These are phyloP conservation scores for Proctacanthus coquilletti DNA, from an alignment of 1,140 invertebrate genomes.

Conservation along the genomic window DNA sequence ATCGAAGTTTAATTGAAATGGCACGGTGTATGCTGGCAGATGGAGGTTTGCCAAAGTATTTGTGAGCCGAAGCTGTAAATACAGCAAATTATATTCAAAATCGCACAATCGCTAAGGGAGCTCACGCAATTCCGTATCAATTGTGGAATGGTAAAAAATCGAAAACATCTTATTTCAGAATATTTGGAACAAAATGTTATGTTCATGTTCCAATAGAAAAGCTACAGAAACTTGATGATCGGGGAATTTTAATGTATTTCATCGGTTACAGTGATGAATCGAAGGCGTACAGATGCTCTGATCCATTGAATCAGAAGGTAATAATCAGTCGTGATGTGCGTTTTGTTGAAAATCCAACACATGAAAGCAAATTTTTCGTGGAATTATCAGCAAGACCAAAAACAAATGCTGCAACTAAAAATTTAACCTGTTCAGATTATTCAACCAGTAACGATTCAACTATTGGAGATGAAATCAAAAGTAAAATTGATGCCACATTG, in stretches of 20 bases:
- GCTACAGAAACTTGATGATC: conserved; percentile 18
- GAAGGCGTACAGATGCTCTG: conserved; percentile 18
- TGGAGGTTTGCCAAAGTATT: conserved; percentile 13
- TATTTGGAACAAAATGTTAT: conserved; percentile 24
- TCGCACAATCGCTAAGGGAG: conserved; percentile 5
- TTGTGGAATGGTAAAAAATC: too few relatives aligned
- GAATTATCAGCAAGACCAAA: too few relatives aligned
- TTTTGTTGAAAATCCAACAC: conserved; percentile 12
- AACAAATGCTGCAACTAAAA: too few relatives aligned
- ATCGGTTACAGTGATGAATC: conserved; percentile 10
- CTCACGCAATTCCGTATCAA: too few relatives aligned
- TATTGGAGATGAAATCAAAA: too few relatives aligned
- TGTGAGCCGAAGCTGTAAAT: conserved; percentile 32
- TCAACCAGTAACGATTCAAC: too few relatives aligned
- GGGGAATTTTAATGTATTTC: conserved; percentile 8
- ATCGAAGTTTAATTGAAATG: conserved; percentile 18
- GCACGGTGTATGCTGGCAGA: conserved; percentile 15
- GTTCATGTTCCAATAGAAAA: conserved; percentile 18
- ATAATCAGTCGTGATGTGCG: conserved; percentile 16
- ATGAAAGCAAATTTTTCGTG: background rate
- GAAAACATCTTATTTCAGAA: too few relatives aligned
- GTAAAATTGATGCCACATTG: too few relatives aligned
- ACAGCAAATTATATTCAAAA: conserved; percentile 12
- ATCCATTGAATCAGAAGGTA: conserved; percentile 13
- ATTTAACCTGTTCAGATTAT: too few relatives aligned